Evolutionary conservation across 1,140 invertebrate genomes (phyloP), one percentile per base, ranked within the genome.

Genomic region (Laodelphax striatellus): DNA sequence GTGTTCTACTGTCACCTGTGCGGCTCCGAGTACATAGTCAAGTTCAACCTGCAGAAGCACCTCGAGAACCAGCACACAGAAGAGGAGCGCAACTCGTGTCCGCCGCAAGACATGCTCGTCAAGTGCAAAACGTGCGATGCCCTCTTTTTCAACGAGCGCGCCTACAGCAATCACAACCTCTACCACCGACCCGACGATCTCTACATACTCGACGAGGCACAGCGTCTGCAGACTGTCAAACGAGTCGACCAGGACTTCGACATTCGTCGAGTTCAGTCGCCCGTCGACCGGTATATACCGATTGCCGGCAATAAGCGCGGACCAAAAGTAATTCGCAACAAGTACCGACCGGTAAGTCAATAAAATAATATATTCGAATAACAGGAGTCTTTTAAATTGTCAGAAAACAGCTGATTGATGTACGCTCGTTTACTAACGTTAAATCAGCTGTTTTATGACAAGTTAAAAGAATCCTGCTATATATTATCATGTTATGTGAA

Each of bases 1-100:
- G 77, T 83, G 19, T 84, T 82, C 62, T 85, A 84, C 69, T 85
- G 83, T 65, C 77, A 83, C 64, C 75, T 85, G 42, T 85, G 83
- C 71, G 83, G 83, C 6, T 78, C 77, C 55, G 82, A 85, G 66
- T 84, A 84, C 67, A 76, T 83, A 31, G 76, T 83, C 43, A 85
- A 85, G 70, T 83, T 82, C 57, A 85, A 85, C 71, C 72, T 85
- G 61, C 78, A 77, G 74, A 81, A 80, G 69, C 83, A 85, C 69
- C 73, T 84, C 60, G 73, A 74, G 62, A 75, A 78, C 62, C 77
- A 79, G 62, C 83, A 84, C 63, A 70, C 70, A 54, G 70, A 79
- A 71, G 76, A 79, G 65, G 77, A 82, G 73, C 68, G 78, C 70
- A 71, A 78, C 65, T 65, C 64, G 24, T 63, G 75, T 52, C 81